Evolutionary conservation across 2,797 vertebrate species (phyloP).

Genomic region (Cephalopachus bancanus): DNA sequence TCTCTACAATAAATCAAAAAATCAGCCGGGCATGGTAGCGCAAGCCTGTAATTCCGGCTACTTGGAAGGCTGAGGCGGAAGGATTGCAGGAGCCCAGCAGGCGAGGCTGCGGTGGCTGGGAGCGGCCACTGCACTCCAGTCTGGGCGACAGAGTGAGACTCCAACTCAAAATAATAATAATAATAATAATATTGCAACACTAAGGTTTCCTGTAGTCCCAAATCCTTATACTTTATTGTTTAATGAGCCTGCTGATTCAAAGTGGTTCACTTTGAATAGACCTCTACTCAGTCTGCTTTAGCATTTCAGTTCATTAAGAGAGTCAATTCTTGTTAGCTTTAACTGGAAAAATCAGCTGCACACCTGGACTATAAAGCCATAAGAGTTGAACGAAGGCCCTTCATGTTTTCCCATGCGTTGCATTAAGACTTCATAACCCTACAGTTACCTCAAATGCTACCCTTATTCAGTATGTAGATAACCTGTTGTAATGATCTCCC

Average conservation of each 20-base stretch:
- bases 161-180: too few species aligned
- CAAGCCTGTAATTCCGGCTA: too few species aligned
- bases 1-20: too few species aligned
- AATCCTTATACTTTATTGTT: neutral
- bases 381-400: neutral
- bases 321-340: neutral
- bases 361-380: neutral
- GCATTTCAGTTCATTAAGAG: neutral
- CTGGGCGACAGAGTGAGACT: too few species aligned
- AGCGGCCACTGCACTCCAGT: too few species aligned
- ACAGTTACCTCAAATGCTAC: neutral
- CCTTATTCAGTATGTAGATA: neutral
- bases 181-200: neutral
- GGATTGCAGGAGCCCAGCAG: too few species aligned
- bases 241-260: neutral
- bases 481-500: neutral
- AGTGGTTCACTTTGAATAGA: neutral
- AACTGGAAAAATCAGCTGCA: neutral
- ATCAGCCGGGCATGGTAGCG: too few species aligned
- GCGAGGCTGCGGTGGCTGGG: too few species aligned
- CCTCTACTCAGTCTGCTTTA: neutral
- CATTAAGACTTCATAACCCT: neutral
- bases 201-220: neutral
- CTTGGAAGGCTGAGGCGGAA: too few species aligned
- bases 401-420: neutral